phyloP scores from a whole-genome alignment of 2,113 vertebrate species.

The Hippopotamus amphibius region DNA sequence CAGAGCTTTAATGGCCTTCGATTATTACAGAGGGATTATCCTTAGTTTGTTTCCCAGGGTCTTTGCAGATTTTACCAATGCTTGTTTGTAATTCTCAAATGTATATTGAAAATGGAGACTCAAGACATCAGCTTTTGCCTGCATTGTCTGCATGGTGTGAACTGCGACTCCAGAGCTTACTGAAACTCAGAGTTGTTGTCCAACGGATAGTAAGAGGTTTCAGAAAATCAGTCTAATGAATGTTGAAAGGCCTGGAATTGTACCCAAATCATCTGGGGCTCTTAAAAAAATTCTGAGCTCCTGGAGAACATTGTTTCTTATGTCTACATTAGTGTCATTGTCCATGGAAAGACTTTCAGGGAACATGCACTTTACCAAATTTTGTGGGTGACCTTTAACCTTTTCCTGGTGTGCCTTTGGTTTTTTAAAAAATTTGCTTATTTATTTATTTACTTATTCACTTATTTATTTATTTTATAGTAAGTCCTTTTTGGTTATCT shows the following conservation, averaged over 20 bases:
- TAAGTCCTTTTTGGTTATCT: too few relatives aligned
- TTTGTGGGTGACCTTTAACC: not conserved
- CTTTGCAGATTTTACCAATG: not conserved
- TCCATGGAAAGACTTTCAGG: not conserved
- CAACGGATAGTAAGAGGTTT: accelerated
- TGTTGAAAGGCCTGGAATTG: not conserved
- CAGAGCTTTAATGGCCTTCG: not conserved
- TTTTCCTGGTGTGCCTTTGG: not conserved
- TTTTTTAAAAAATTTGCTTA: too few relatives aligned
- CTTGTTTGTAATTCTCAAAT: not conserved
- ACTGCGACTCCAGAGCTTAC: not conserved
- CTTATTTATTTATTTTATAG: too few relatives aligned
- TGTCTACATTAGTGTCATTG: not conserved
- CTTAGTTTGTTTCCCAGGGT: not conserved
- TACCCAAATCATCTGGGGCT: not conserved
- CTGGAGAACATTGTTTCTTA: not conserved
- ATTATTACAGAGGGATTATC: not conserved
- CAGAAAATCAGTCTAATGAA: not conserved
- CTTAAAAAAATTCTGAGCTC: not conserved
- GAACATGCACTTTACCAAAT: not conserved
- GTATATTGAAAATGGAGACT: not conserved
- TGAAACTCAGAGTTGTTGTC: not conserved
- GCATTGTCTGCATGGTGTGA: accelerated
- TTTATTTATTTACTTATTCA: too few relatives aligned
- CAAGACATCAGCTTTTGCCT: not conserved